Evolutionary conservation across 2,797 vertebrate species (phyloP), one percentile per base, ranked within the genome.

Genomic region (Eleutherodactylus coqui): DNA sequence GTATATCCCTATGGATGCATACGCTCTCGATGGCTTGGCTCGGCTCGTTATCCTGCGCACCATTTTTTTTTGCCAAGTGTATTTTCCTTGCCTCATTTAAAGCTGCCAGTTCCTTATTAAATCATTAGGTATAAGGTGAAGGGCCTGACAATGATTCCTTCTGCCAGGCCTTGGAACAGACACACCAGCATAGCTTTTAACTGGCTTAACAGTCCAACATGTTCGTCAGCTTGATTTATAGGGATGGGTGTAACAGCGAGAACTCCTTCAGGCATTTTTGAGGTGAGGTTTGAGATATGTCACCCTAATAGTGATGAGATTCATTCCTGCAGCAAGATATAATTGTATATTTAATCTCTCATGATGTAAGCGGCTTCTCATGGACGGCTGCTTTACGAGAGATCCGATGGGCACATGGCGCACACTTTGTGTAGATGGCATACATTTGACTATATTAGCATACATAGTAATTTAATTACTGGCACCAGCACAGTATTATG

Each of bases 221-320:
- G 34, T 73, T 73, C n/a, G 27, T 43, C 38, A 11, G 3, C 69
- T 72, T 11, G 21, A 72, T 72, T 72, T 72, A 45, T 27, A n/a
- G 70, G 70, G 24, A 73, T 73, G 70, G 88, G 92, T 82, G 45
- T 55, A 86, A 34, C 47, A 29, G 11, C 75, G 55, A 73, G 45
- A 73, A 73, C 24, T n/a, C 41, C 70, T 27, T 38, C 8, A n/a
- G 80, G 80, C 49, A 43, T 5, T 58, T 58, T 29, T 45, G 21
- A 64, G 67, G 41, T 53, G 34, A 53, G 45, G 49, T 55, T 29
- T 73, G 41, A 43, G 38, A 73, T 73, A 27, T 45, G 60, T 64
- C 60, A 64, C 27, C 34, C n/a, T 45, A 73, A 8, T 16, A 73
- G 21, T 82, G 21, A 73, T 82, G 14, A 32, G 36, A 55, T 82